Percentiles rank a stretch among this genome's conserved stretches.
Conservation (phyloP, 2,113 vertebrate species). For the Mobula birostris region DNA sequence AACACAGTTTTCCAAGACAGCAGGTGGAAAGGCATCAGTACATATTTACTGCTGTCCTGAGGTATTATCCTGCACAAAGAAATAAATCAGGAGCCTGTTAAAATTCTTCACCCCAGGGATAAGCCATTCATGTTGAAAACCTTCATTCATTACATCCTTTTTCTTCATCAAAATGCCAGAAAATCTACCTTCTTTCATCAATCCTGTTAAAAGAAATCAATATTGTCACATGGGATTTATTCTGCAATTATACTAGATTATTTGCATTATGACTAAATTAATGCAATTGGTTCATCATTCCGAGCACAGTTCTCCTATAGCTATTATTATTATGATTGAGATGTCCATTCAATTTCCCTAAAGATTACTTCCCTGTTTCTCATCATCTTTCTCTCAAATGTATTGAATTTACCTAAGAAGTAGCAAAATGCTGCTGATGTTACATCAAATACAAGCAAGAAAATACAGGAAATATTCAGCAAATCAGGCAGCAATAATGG, state of each 20-base stretch:
- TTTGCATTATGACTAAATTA: not conserved
- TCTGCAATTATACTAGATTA: not conserved
- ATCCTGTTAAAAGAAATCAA: conserved; percentile 2
- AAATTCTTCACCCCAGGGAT: not conserved
- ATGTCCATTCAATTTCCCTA: not conserved
- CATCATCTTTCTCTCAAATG: not conserved
- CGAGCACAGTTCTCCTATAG: not conserved
- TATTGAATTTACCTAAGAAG: not conserved
- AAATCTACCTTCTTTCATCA: not conserved
- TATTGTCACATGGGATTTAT: not conserved
- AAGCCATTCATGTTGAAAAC: not conserved
- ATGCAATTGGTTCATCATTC: not conserved
- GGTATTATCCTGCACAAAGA: conserved; percentile 30
- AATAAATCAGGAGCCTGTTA: conserved; percentile 31
- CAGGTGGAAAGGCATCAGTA: conserved; percentile 19
- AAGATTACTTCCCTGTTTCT: not conserved
- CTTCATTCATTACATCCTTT: conserved; percentile 21
- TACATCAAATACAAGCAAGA: no score
- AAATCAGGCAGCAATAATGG: no score
- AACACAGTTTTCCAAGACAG: conserved; percentile 6
- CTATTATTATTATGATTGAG: not conserved
- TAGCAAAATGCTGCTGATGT: no score
- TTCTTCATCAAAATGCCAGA: not conserved
- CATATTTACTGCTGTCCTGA: conserved; percentile 25
- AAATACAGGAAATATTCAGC: no score